A percentile compares a stretch with the other conserved stretches of the same genome.
These are phyloP conservation scores for Ceratina calcarata DNA, from an alignment of 1,140 invertebrate genomes.

Conservation along the genomic window DNA sequence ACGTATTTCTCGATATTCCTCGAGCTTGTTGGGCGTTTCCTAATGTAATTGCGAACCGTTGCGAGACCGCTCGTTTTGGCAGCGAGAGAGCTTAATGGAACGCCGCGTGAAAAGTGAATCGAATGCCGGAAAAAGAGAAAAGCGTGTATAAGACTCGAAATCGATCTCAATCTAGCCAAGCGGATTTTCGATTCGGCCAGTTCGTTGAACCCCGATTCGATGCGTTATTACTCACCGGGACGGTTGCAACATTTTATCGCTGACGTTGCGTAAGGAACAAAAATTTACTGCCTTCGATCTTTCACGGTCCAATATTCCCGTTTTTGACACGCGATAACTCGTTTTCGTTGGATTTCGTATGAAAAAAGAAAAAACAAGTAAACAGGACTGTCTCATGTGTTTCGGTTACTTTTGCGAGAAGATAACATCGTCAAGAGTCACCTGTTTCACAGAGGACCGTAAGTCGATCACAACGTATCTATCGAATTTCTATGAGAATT, in stretches of 20 bases:
- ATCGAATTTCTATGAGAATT: too few species aligned
- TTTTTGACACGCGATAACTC: neutral
- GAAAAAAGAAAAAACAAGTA: neutral
- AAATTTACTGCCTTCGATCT: neutral
- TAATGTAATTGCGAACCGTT: neutral
- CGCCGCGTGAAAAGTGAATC: neutral
- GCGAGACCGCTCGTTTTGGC: neutral
- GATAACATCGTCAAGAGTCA: neutral
- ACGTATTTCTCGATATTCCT: neutral
- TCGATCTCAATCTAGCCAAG: neutral
- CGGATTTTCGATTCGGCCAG: neutral
- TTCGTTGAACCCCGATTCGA: conserved; percentile 4
- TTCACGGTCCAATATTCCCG: neutral
- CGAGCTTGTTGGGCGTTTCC: neutral
- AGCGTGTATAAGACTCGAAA: neutral
- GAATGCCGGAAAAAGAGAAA: neutral
- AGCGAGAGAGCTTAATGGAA: neutral
- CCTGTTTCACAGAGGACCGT: too few species aligned
- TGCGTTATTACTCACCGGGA: neutral
- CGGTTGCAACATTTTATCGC: neutral
- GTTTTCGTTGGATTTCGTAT: neutral
- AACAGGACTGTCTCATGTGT: neutral
- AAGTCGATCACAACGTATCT: too few species aligned
- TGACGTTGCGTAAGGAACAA: neutral
- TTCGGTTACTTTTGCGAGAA: neutral